phyloP scores from a whole-genome alignment of 1,140 invertebrate genomes.

The Pogonognathellus flavescens region DNA sequence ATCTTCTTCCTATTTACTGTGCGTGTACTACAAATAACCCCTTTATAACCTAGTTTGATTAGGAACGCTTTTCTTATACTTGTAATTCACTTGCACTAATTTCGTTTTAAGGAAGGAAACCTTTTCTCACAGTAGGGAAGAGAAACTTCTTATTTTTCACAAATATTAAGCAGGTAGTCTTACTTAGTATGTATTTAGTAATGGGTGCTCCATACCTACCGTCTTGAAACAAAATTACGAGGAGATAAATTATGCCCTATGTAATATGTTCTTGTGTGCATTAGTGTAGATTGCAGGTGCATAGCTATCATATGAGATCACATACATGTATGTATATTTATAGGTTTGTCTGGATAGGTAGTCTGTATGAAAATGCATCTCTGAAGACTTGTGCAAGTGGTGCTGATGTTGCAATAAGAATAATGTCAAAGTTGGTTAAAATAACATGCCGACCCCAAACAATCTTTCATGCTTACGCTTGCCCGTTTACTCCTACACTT shows the following conservation, averaged over 20 bases:
- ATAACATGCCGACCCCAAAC: neutral
- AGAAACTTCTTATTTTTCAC: slow-evolving; percentile 30
- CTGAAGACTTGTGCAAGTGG: neutral
- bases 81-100: neutral
- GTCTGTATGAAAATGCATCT: too few relatives aligned
- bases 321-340: neutral
- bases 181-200: too few relatives aligned
- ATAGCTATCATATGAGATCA: neutral
- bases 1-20: too few relatives aligned
- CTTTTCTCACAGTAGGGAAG: slow-evolving; percentile 33
- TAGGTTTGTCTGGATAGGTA: too few relatives aligned
- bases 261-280: neutral
- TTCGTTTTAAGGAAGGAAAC: slow-evolving; percentile 35
- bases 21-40: too few relatives aligned
- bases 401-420: neutral
- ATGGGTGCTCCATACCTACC: neutral
- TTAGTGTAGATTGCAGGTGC: neutral
- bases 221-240: neutral
- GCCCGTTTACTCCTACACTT: too few relatives aligned
- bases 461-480: too few relatives aligned
- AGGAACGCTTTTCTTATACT: neutral
- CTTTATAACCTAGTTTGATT: too few relatives aligned
- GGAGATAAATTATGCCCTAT: neutral
- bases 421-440: slow-evolving; percentile 18
- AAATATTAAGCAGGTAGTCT: neutral